A percentile compares a stretch with the other conserved stretches of the same genome.
These are phyloP conservation scores for Gambusia affinis DNA, from an alignment of 2,113 vertebrate species.

Conservation along the genomic window DNA sequence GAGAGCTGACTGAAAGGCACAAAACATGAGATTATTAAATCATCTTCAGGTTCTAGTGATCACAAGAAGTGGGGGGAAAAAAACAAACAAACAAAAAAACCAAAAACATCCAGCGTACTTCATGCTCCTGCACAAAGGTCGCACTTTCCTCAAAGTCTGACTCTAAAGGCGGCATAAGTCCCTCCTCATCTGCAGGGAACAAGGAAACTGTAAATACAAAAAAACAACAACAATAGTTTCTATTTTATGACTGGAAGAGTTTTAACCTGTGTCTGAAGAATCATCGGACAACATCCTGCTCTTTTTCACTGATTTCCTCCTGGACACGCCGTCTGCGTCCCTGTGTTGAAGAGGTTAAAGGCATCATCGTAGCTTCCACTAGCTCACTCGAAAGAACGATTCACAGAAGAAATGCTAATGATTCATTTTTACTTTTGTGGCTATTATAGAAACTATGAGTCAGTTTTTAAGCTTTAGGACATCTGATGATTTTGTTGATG, in stretches of 20 bases:
- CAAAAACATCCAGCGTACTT: constrained; percentile 26
- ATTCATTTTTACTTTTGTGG: too few species aligned
- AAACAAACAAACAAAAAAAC: too few species aligned
- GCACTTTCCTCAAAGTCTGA: constrained; percentile 51
- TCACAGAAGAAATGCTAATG: neutral
- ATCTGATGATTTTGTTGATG: too few species aligned
- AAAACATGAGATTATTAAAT: neutral
- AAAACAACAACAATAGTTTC: neutral
- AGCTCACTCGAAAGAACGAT: neutral
- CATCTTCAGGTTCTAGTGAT: neutral
- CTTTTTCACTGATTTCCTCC: fast-evolving
- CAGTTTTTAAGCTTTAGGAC: too few species aligned
- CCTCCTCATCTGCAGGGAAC: constrained; percentile 17
- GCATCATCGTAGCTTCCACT: neutral
- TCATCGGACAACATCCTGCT: neutral
- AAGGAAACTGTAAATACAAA: neutral
- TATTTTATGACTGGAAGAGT: neutral
- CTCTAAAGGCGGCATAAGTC: constrained; percentile 46
- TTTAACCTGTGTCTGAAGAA: constrained; percentile 50
- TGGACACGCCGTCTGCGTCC: neutral
- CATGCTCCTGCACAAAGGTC: neutral
- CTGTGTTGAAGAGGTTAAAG: constrained; percentile 21
- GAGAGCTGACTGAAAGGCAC: neutral
- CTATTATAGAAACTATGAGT: too few species aligned
- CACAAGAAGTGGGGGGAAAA: neutral